Base-by-base conservation (phyloP, 2,797 vertebrate species). In the Xerus rutilus region DNA sequence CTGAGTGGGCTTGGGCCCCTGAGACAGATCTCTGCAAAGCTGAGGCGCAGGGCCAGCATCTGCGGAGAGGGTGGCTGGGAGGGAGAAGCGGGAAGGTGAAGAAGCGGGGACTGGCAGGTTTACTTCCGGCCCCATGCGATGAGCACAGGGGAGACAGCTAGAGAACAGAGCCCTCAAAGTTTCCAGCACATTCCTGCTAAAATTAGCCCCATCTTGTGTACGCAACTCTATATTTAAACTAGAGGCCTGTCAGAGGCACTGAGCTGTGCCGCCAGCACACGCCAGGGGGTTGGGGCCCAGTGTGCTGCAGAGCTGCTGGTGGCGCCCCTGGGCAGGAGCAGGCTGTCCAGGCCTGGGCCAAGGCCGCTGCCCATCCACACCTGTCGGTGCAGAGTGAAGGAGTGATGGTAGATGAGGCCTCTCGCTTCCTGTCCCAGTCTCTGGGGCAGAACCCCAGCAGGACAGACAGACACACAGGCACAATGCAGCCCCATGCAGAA, bases 181-280 rank as follows among this genome's bases (percentile, higher is more conserved):
- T 98, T 97, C 96, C 96, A 97, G 97, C 92, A 87, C 97, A 97
- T 97, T 97, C 97, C 96, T 97, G 96, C 97, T 98, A 98, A 98
- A 98, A 97, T 98, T 98, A 98, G 97, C 90, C 94, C 83, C 20
- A 18, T 96, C 97, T 97, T 97, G 95, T 74, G 47, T 96, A 83
- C n/a, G 62, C 77, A 88, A n/a, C 96, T 97, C 97, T 98, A 97
- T 98, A 98, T 98, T 98, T 97, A 98, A 98, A 97, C 95, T 90
- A 54, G 65, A 49, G 96, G 97, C 82, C 91, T 97, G 97, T 97
- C 97, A 97, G 96, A 97, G 95, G 76, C 82, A 39, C 93, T 43
- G 95, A 0, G 62, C 88, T 77, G 85, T 8, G 45, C 81, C 0
- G 28, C 74, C 70, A 17, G 96, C 89, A 89, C 96, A 78, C 18